These are phyloP conservation scores for Drosophila pectinifera DNA, from an alignment of 1,140 invertebrate genomes.

Conservation along the genomic window DNA sequence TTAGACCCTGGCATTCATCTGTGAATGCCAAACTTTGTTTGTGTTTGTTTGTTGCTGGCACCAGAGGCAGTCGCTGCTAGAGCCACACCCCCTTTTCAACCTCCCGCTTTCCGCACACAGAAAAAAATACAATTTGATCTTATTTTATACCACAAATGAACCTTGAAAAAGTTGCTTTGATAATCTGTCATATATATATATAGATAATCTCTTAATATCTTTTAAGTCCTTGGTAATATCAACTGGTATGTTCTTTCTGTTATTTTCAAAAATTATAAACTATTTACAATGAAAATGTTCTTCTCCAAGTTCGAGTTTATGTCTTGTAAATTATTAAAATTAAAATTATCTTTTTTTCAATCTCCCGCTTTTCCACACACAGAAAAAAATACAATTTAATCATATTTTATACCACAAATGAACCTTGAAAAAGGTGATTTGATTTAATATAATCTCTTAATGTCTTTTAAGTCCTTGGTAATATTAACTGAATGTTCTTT, in stretches of 20 bases:
- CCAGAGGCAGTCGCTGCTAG: slow-evolving; percentile 2
- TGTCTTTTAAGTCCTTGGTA: too few species aligned
- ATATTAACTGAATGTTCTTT: too few species aligned
- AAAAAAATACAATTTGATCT: neutral
- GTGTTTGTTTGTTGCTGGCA: slow-evolving; percentile 35
- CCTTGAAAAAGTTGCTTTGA: neutral
- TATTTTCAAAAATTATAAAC: too few species aligned
- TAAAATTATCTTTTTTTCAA: too few species aligned
- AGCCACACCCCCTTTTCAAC: slow-evolving; percentile 10
- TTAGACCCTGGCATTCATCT: slow-evolving; percentile 55
- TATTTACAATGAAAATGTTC: too few species aligned
- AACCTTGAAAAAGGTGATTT: neutral
- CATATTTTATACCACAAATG: neutral
- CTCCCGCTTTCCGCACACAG: neutral
- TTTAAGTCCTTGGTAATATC: too few species aligned
- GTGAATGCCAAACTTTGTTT: slow-evolving; percentile 65
- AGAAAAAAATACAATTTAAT: neutral
- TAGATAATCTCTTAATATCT: too few species aligned
- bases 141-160: neutral
- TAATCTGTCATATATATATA: too few species aligned
- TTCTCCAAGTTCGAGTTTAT: too few species aligned
- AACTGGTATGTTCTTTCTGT: too few species aligned
- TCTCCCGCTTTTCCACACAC: neutral
- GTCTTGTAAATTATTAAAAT: too few species aligned
- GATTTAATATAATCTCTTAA: too few species aligned